Conservation (phyloP, 2,113 vertebrate genomes). For the Syngnathus typhle region DNA sequence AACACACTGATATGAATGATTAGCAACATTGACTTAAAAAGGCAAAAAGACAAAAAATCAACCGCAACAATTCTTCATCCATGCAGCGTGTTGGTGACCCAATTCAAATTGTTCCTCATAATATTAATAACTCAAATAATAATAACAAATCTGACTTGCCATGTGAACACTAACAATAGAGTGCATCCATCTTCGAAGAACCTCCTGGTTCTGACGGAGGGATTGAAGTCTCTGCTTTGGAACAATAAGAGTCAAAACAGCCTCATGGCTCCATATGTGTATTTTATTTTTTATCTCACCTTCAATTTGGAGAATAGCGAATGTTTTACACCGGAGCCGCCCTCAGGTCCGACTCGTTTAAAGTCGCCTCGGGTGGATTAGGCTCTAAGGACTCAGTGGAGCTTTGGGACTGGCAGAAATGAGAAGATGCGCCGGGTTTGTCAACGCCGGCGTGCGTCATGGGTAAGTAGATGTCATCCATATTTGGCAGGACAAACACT, state of each 20-base stretch:
- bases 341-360: slow-evolving; percentile 49
- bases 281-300: not conserved
- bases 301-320: not conserved
- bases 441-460: slow-evolving; percentile 76
- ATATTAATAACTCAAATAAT: not conserved
- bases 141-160: too few species aligned
- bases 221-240: not conserved
- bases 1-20: not conserved
- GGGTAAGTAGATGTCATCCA: slow-evolving; percentile 84
- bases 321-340: slow-evolving; percentile 9
- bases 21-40: too few species aligned
- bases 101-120: not conserved
- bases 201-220: not conserved
- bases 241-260: not conserved
- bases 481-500: slow-evolving; percentile 87
- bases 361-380: slow-evolving; percentile 24
- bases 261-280: not conserved
- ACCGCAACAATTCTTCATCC: too few species aligned
- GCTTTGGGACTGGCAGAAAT: slow-evolving; percentile 23
- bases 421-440: slow-evolving; percentile 20
- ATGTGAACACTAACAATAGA: too few species aligned
- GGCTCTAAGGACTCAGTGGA: slow-evolving; percentile 52
- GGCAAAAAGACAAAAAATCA: too few species aligned
- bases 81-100: too few species aligned
- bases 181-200: not conserved